These are phyloP conservation scores for Pocillopora verrucosa DNA, from an alignment of 64 coral and sea anemone species.

Conservation along the genomic window DNA sequence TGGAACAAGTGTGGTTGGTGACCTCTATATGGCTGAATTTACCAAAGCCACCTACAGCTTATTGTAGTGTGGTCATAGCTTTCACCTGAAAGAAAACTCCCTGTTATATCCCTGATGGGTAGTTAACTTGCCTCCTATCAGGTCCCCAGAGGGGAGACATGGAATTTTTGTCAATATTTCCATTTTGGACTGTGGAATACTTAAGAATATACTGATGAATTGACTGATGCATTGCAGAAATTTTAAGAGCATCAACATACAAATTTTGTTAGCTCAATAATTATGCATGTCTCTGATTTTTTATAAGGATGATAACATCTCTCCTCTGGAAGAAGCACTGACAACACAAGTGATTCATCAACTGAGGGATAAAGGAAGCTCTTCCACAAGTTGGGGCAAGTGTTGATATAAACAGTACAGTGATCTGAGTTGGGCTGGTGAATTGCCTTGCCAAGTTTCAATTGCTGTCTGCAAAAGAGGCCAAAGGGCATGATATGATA, in stretches of 20 bases:
- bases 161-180: not conserved
- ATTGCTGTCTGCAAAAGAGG: too few species aligned
- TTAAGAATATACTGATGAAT: too few species aligned
- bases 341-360: constrained; percentile 88
- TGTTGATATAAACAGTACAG: not conserved
- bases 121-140: not conserved
- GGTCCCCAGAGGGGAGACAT: constrained; percentile 16
- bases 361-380: constrained; percentile 55
- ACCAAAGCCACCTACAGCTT: constrained; percentile 17
- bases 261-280: too few species aligned
- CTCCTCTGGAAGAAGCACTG: constrained; percentile 88
- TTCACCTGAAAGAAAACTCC: constrained; percentile 22
- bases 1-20: too few species aligned
- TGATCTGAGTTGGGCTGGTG: too few species aligned
- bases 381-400: constrained; percentile 39
- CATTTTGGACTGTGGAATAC: too few species aligned
- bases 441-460: too few species aligned
- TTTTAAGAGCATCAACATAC: too few species aligned
- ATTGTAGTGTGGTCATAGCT: constrained; percentile 31
- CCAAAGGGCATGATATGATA: too few species aligned
- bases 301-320: constrained; percentile 61
- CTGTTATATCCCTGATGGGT: constrained; percentile 13
- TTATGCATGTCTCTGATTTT: not conserved
- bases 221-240: too few species aligned
- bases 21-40: not conserved